These are phyloP conservation scores for Pseudochaenichthys georgianus DNA, from an alignment of 2,797 vertebrate species.

Conservation along the genomic window DNA sequence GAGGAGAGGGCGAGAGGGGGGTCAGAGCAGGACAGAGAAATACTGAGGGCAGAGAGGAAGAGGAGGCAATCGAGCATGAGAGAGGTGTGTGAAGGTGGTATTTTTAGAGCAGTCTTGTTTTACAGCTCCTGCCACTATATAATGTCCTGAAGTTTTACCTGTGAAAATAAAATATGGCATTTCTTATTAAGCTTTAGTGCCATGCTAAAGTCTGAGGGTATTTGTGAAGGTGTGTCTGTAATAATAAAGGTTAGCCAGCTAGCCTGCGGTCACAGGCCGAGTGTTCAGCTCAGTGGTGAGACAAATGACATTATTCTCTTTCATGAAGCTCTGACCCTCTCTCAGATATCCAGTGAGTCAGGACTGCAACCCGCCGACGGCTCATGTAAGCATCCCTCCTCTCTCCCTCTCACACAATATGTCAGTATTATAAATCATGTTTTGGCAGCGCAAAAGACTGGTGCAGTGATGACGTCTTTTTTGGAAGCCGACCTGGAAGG, in stretches of 20 bases:
- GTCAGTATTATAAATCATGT: constrained; percentile 1
- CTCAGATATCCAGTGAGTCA: constrained; percentile 59
- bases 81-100: constrained; percentile 67
- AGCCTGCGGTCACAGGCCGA: constrained; percentile 10
- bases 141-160: neutral
- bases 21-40: constrained; percentile 68
- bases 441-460: neutral
- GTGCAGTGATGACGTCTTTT: too few species aligned
- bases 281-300: constrained; percentile 53
- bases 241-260: constrained; percentile 21
- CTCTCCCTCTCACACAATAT: neutral
- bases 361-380: constrained; percentile 53
- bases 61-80: constrained; percentile 61
- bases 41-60: constrained; percentile 56
- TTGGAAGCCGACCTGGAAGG: too few species aligned
- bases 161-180: neutral
- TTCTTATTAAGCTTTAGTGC: neutral
- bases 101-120: neutral
- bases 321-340: constrained; percentile 23
- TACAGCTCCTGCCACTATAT: too few species aligned
- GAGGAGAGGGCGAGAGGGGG: constrained; percentile 34
- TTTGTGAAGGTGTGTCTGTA: constrained; percentile 10
- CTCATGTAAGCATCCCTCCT: constrained; percentile 60
- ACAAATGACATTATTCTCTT: constrained; percentile 53
- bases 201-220: neutral